A percentile compares a stretch with the other conserved stretches of the same genome.
Conservation (phyloP, 2,113 vertebrate genomes). For the Indicator maculatus region DNA sequence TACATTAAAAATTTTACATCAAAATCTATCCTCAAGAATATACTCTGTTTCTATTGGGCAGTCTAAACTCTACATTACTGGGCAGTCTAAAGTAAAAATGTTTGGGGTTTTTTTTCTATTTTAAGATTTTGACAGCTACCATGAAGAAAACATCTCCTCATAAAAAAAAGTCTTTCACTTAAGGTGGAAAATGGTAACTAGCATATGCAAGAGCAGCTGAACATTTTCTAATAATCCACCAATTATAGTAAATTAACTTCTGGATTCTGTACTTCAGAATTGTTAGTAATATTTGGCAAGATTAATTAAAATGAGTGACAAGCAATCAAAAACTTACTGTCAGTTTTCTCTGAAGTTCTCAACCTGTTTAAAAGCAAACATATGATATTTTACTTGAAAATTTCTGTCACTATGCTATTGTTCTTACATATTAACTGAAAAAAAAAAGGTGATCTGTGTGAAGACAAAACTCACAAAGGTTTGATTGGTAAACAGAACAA, state of each 20-base stretch:
- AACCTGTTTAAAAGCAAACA: conserved; percentile 73
- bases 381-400: conserved; percentile 22
- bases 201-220: neutral
- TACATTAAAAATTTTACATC: neutral
- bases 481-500: neutral
- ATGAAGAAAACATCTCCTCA: neutral
- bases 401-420: neutral
- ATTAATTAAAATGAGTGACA: neutral
- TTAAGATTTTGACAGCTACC: neutral
- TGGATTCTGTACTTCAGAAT: neutral
- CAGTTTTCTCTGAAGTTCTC: conserved; percentile 60
- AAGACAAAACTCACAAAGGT: neutral
- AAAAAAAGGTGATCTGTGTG: neutral
- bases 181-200: neutral
- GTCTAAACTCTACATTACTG: neutral
- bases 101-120: neutral
- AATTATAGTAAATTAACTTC: neutral
- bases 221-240: neutral
- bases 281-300: conserved; percentile 10
- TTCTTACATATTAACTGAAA: neutral
- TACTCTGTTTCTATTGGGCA: neutral
- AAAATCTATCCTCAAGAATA: neutral
- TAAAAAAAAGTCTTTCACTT: neutral
- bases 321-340: conserved; percentile 74
- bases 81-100: neutral